These are phyloP conservation scores for Cryptosula pallasiana DNA, from an alignment of 2,888 invertebrate species.

Conservation along the genomic window DNA sequence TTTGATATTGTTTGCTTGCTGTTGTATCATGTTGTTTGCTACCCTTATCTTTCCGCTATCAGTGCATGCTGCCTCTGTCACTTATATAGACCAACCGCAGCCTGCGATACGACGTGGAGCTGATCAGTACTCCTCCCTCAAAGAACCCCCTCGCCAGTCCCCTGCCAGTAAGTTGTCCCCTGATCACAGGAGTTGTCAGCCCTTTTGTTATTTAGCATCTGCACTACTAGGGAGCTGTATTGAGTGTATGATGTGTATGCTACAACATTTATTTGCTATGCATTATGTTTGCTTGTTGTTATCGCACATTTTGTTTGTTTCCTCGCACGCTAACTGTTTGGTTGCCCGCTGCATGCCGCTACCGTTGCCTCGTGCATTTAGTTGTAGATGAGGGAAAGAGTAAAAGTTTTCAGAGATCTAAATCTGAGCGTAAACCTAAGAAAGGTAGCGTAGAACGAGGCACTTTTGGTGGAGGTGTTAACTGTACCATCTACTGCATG, in stretches of 20 bases:
- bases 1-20: background rate
- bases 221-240: background rate
- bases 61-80: too few relatives aligned
- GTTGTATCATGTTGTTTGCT: background rate
- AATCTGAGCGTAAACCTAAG: slow-evolving; percentile 38
- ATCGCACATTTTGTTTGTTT: background rate
- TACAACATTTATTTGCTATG: background rate
- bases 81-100: background rate
- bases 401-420: slow-evolving; percentile 40
- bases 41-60: background rate
- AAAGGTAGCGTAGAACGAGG: slow-evolving; percentile 3
- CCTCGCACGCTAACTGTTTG: background rate
- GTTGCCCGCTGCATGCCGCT: background rate
- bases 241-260: too few relatives aligned
- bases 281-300: background rate
- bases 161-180: background rate
- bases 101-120: background rate
- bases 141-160: background rate
- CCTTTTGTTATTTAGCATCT: background rate
- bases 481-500: too few relatives aligned
- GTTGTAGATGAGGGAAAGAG: slow-evolving; percentile 41
- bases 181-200: too few relatives aligned
- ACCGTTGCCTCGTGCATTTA: slow-evolving; percentile 27
- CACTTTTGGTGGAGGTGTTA: too few relatives aligned
- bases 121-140: slow-evolving; percentile 3